Evolutionary conservation across 2,113 vertebrate species (phyloP), one percentile per base, ranked within the genome.

Genomic region (Corythoichthys intestinalis): DNA sequence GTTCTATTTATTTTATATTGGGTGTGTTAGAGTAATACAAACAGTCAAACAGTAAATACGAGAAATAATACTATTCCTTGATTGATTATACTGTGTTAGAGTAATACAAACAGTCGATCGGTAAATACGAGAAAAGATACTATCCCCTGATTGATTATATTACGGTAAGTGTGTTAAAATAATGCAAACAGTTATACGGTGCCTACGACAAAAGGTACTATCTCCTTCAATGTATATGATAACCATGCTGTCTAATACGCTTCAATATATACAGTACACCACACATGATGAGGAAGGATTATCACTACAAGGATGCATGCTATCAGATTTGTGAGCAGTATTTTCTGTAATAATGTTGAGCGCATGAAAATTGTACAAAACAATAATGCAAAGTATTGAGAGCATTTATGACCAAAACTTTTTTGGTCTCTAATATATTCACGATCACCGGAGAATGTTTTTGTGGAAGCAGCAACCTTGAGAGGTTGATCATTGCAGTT

Each of bases 341-440:
- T 54, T 6, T n/a, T 49, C 14, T 49, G 10, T 13, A 13, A 12
- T 15, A 49, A 11, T 49, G 47, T 48, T 13, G 10, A 48, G 47
- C 13, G 12, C 10, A 13, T 48, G 47, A 48, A 48, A 48, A 52
- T 17, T 52, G 15, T 4, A 17, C 5, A 6, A 6, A n/a, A 17
- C 15, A 50, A 50, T n/a, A 52, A 28, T 28, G 20, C 20, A 48
- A 48, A 28, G 52, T 28, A 9, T 54, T 7, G n/a, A 6, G 2
- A 28, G 50, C 57, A 28, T 65, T 71, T 75, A 68, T 53, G 67
- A 74, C 70, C 68, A 53, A 69, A 72, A 72, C 72, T 64, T 84
- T 54, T 54, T 35, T 56, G 28, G 54, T 56, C 6, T 4, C 28
- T 12, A 4, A 57, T 58, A 5, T 37, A 34, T 6, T 13, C 20